phyloP scores from a whole-genome alignment of 2,888 invertebrate species.

The Iphiclides podalirius region DNA sequence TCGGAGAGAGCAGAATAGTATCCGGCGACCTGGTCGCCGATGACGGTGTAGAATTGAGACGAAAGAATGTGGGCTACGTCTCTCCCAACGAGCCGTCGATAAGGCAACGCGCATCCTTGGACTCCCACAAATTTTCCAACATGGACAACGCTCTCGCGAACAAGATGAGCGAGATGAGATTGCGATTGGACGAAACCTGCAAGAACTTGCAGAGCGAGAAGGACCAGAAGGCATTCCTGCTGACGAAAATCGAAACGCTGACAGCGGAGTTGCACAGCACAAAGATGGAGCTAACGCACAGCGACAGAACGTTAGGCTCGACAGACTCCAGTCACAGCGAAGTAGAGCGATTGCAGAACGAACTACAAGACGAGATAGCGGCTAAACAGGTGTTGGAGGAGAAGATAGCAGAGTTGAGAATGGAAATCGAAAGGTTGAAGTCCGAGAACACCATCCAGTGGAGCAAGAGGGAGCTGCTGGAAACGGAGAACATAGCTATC shows the following conservation, averaged over 20 bases:
- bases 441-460: conserved; percentile 96
- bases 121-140: conserved; percentile 70
- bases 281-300: conserved; percentile 60
- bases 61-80: conserved; percentile 53
- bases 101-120: conserved; percentile 65
- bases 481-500: conserved; percentile 92
- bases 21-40: conserved; percentile 60
- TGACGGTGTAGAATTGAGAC: conserved; percentile 64
- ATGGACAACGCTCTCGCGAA: conserved; percentile 67
- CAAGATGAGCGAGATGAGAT: conserved; percentile 60
- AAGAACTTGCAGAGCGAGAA: conserved; percentile 65
- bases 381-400: conserved; percentile 72
- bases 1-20: conserved; percentile 68
- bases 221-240: conserved; percentile 64
- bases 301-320: conserved; percentile 65
- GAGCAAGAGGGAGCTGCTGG: conserved; percentile 93
- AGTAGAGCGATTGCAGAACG: conserved; percentile 67
- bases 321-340: conserved; percentile 74
- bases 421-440: conserved; percentile 90
- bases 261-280: conserved; percentile 63
- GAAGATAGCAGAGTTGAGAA: conserved; percentile 62
- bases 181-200: conserved; percentile 61
- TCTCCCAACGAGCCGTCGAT: conserved; percentile 56
- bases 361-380: conserved; percentile 69
- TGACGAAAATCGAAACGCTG: conserved; percentile 60